A percentile compares a stretch with the other conserved stretches of the same genome.
phyloP scores from a whole-genome alignment of 2,888 invertebrate genomes.

The Callyntrura sp. region DNA sequence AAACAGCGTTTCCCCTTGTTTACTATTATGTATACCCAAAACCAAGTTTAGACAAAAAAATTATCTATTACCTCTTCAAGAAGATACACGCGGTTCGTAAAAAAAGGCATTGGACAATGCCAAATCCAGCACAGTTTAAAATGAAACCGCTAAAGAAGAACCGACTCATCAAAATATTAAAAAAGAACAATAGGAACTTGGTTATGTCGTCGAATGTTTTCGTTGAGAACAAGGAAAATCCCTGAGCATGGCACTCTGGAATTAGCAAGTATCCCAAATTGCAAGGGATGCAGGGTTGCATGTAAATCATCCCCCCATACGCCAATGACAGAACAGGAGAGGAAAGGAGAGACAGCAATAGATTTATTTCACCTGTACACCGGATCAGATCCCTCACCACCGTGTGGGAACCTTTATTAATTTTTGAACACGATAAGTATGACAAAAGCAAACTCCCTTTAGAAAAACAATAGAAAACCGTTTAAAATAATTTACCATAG shows the following conservation, averaged over 20 bases:
- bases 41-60: neutral
- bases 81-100: neutral
- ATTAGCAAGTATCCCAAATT: conserved; percentile 11
- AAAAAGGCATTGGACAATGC: neutral
- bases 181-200: neutral
- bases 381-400: neutral
- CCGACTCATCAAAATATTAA: conserved; percentile 10
- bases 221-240: neutral
- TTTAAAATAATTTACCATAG: neutral
- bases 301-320: conserved; percentile 39
- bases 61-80: neutral
- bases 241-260: neutral
- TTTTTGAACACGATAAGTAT: neutral
- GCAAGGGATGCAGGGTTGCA: conserved; percentile 45
- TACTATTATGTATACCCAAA: no score
- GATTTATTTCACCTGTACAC: neutral
- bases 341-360: neutral
- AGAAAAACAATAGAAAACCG: neutral
- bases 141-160: conserved; percentile 53
- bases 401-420: neutral
- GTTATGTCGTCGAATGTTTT: neutral
- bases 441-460: neutral
- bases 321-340: conserved; percentile 20
- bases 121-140: conserved; percentile 9
- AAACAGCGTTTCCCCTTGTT: neutral